Evolutionary conservation across 2,888 invertebrate genomes (phyloP), one percentile per base, ranked within the genome.

Genomic region (Syrista parreyssii): DNA sequence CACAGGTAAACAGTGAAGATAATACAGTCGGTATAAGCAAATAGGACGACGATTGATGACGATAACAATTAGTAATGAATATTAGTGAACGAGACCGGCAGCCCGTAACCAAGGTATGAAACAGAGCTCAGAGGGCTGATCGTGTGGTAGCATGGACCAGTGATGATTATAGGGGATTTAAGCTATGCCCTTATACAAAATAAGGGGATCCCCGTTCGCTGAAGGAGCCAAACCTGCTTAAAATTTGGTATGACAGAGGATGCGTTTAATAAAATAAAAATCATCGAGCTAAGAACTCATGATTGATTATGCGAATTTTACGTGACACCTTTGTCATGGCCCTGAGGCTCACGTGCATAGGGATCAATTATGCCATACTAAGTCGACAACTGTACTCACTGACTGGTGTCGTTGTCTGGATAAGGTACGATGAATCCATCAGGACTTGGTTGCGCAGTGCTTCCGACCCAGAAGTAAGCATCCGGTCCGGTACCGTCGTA

Each of bases 381-480:
- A 40, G 15, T 40, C 9, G 23, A 23, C 55, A 23, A 55, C 23
- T 71, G 12, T 32, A 91, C 94, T 94, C 91, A 97, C 97, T 95
- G 95, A 89, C 95, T 96, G 78, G 93, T 93, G 90, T 96, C 96
- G 87, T 96, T 95, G 88, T 97, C 97, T 40, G 97, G 97, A 90
- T 96, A 97, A 32, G 97, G 97, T 88, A 98, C 96, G 80, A 97
- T 94, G 80, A 94, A 95, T 79, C 97, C 98, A 76, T 96, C 95
- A 32, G 97, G 97, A 84, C 95, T 95, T 3, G 97, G 97, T 82
- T 95, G 93, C 1, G 95, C 93, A 4, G 95, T 95, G 87, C 96
- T 96, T 23, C 97, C 97, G 79, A 97, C 96, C 97, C 97, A 98
- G 93, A 98, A 98, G 92, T 95, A 97, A 1, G 97, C 97, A 89